These are phyloP conservation scores for Hippocampus zosterae DNA, from an alignment of 2,113 vertebrate species.

Conservation along the genomic window DNA sequence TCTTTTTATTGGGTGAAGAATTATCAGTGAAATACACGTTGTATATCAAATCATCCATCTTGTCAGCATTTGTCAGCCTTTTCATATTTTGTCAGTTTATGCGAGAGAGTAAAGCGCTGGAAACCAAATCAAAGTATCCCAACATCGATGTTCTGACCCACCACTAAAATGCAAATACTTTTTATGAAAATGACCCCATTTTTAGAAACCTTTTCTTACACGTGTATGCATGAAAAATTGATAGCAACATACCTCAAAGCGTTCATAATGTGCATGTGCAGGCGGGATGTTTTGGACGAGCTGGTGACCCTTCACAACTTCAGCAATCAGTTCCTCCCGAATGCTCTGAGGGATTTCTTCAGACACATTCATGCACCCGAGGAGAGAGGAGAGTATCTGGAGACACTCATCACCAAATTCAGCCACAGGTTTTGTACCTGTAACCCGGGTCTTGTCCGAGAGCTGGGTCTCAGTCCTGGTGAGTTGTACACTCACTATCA, in stretches of 20 bases:
- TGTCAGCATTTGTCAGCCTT: background rate
- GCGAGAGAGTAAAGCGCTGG: background rate
- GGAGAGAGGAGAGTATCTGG: conserved; percentile 96
- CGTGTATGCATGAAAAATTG: background rate
- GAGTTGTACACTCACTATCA: conserved; percentile 50
- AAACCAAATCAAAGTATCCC: background rate
- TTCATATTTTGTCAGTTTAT: background rate
- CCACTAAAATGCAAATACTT: background rate
- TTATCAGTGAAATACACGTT: too few species aligned
- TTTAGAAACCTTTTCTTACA: background rate
- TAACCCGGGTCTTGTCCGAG: conserved; percentile 87
- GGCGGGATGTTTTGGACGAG: conserved; percentile 95
- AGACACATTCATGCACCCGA: conserved; percentile 96
- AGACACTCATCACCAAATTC: conserved; percentile 99
- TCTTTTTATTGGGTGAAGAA: too few species aligned
- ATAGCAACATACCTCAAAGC: background rate
- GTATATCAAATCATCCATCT: too few species aligned
- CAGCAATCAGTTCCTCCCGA: conserved; percentile 97
- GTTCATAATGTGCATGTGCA: conserved; percentile 41
- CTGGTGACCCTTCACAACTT: conserved; percentile 97
- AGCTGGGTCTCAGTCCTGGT: conserved; percentile 96
- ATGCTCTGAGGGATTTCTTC: conserved; percentile 97
- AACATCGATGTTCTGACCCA: background rate
- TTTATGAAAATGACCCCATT: background rate
- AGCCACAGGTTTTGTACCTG: conserved; percentile 96